Conservation (phyloP, 2,888 invertebrate genomes). For the Gisinianus flammeolus region DNA sequence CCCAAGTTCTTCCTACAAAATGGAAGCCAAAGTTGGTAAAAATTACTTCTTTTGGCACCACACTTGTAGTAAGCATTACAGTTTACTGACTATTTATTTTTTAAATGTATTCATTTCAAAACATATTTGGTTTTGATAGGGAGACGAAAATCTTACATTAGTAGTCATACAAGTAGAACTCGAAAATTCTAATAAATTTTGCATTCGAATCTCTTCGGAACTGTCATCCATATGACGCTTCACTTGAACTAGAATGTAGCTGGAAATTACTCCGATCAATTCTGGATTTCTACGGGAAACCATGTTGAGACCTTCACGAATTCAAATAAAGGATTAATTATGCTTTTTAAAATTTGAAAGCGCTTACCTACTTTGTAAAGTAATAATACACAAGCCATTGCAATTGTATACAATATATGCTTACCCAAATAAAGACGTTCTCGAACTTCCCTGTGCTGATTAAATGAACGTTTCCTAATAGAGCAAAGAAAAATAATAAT, state of each 20-base stretch:
- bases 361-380: background rate
- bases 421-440: conserved; percentile 53
- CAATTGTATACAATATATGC: too few species aligned
- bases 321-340: conserved; percentile 4
- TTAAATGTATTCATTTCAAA: too few species aligned
- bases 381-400: too few species aligned
- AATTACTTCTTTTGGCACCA: background rate
- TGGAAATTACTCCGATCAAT: conserved; percentile 49
- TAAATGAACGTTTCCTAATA: conserved; percentile 54
- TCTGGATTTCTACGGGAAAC: conserved; percentile 52
- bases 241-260: conserved; percentile 46
- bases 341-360: background rate
- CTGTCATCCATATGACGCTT: conserved; percentile 39
- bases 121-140: too few species aligned
- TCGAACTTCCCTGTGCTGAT: conserved; percentile 51
- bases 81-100: too few species aligned
- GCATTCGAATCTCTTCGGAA: conserved; percentile 5
- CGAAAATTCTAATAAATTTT: conserved; percentile 29
- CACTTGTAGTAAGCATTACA: too few species aligned
- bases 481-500: too few species aligned
- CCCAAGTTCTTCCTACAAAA: conserved; percentile 52
- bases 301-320: conserved; percentile 46
- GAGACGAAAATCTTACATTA: too few species aligned
- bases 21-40: too few species aligned
- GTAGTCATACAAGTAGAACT: background rate